Conservation (phyloP, 2,888 invertebrate species). For the Parthenolecanium corni region DNA sequence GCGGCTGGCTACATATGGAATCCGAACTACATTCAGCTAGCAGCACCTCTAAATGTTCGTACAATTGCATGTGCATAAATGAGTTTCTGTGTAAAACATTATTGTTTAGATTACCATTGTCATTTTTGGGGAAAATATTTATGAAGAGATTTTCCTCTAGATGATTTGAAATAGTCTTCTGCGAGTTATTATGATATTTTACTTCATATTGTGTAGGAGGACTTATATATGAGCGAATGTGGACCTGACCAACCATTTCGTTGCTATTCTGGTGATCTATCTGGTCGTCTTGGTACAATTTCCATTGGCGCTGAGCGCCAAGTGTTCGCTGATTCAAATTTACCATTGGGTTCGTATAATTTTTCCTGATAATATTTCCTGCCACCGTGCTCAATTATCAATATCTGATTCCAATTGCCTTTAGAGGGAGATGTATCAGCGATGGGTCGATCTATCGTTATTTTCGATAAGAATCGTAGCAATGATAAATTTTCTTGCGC, state of each 20-base stretch:
- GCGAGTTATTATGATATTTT: background rate
- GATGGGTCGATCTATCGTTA: conserved; percentile 72
- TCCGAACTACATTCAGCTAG: conserved; percentile 78
- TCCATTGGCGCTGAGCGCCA: conserved; percentile 63
- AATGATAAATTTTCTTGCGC: conserved; percentile 72
- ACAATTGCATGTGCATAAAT: background rate
- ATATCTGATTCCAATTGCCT: conserved; percentile 29
- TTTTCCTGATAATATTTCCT: conserved; percentile 22
- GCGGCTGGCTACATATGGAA: conserved; percentile 88
- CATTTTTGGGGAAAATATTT: no score
- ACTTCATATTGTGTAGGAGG: conserved; percentile 47
- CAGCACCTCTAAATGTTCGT: conserved; percentile 74
- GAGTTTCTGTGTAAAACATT: background rate
- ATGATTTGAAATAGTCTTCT: background rate
- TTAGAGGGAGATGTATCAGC: conserved; percentile 55
- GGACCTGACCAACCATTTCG: conserved; percentile 74
- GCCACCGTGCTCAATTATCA: background rate
- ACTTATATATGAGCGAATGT: conserved; percentile 76
- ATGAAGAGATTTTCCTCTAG: no score
- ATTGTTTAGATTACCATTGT: background rate
- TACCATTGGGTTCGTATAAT: conserved; percentile 52
- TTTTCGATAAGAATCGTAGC: conserved; percentile 62
- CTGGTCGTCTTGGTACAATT: conserved; percentile 71
- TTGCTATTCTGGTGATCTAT: conserved; percentile 83
- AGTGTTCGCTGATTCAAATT: conserved; percentile 73